Base-by-base conservation (phyloP, 2,113 vertebrate species). In the Trogon surrucura region DNA sequence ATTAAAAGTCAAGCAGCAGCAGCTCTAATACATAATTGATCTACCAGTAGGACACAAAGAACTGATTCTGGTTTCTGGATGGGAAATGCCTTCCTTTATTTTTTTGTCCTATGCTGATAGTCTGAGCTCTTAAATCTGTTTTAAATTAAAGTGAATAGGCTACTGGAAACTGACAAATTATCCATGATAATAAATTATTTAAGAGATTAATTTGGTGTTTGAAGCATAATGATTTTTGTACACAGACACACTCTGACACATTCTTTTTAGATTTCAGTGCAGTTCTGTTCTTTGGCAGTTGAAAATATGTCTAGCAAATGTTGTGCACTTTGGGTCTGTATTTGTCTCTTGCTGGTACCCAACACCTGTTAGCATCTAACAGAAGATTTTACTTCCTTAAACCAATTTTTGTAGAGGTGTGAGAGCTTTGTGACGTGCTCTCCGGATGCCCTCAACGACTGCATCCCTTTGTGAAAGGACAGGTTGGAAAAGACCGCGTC, bases 21-120 rank as follows among this genome's bases (percentile, higher is more conserved):
- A 95, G 64, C 47, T 72, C 44, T 88, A 82, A 94, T 97, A 47
- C 56, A 84, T 96, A 96, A 92, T 93, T 95, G 93, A 95, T 96
- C 79, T 72, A 60, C 58, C 77, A 84, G 80, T 69, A 85, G 90
- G 65, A 58, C 79, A 89, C 30, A 85, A 67, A 87, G 77, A 84
- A 50, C 29, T 89, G 75, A 44, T 85, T 79, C 72, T 96, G 13
- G 15, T 82, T 67, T 56, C 45, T 57, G 91, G 77, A 78, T 47
- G 72, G 73, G 58, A 94, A 91, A 85, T 74, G 32, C 29, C 19
- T 85, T 47, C 16, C 47, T 67, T 48, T n/a, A n/a, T 47, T 89
- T 94, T 93, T 47, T 58, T 60, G 19, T 88, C 48, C 54, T 91
- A 18, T 0, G 2, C 26, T 70, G 71, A 48, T 95, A 85, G 32